Conservation (phyloP, 2,888 invertebrate species). For the Thecophora atra region DNA sequence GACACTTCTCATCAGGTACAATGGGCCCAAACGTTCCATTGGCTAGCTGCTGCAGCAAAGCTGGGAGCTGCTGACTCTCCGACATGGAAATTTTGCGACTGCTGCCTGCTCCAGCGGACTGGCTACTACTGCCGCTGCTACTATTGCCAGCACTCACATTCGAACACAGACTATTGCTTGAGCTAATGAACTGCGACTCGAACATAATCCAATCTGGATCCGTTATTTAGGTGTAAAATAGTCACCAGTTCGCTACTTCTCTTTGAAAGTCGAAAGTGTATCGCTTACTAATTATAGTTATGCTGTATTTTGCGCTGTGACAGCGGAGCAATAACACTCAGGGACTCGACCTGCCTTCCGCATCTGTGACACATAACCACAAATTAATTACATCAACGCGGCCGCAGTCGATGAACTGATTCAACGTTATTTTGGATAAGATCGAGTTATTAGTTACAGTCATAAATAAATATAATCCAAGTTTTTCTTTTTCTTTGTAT, state of each 20-base stretch:
- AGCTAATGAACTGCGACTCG: constrained; percentile 47
- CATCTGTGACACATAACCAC: constrained; percentile 37
- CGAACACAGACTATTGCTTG: constrained; percentile 30
- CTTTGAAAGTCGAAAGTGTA: neutral
- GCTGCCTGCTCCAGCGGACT: constrained; percentile 19
- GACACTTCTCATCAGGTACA: constrained; percentile 52
- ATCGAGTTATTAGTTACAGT: neutral
- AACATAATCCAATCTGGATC: constrained; percentile 46
- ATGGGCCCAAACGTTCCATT: constrained; percentile 45
- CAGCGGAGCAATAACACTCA: neutral
- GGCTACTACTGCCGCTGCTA: constrained; percentile 29
- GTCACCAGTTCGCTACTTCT: neutral
- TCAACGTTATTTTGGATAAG: neutral
- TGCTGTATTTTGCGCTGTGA: neutral
- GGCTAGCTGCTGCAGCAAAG: constrained; percentile 46
- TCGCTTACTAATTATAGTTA: neutral
- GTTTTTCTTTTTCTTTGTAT: neutral
- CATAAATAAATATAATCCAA: neutral
- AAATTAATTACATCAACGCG: constrained; percentile 20
- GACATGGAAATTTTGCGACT: constrained; percentile 52
- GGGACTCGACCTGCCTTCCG: neutral
- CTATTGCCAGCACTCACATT: constrained; percentile 18
- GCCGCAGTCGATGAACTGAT: neutral
- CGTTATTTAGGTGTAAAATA: neutral
- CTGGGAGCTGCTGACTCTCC: constrained; percentile 47